Percentiles rank a stretch among this genome's conserved stretches.
Conservation (phyloP, 2,888 invertebrate species). For the Myopa testacea region DNA sequence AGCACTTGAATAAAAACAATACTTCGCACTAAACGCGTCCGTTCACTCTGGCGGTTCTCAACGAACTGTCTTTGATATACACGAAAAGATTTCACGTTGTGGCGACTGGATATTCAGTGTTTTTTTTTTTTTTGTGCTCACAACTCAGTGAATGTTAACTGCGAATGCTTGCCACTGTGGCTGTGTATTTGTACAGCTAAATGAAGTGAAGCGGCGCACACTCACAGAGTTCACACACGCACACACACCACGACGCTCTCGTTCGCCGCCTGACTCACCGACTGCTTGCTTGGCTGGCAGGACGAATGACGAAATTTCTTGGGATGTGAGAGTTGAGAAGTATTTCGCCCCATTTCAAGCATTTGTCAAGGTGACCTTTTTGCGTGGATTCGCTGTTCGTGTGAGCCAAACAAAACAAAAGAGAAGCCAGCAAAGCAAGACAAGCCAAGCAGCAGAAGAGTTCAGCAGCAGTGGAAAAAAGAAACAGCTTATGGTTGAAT, state of each 20-base stretch:
- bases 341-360: slow-evolving; percentile 9
- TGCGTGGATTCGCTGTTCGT: slow-evolving; percentile 7
- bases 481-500: neutral
- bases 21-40: slow-evolving; percentile 49
- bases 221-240: neutral
- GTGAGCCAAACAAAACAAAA: neutral
- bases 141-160: slow-evolving; percentile 25
- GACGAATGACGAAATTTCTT: slow-evolving; percentile 58
- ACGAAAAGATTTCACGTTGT: slow-evolving; percentile 48
- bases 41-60: slow-evolving; percentile 57
- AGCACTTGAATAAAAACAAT: neutral
- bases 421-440: slow-evolving; percentile 8
- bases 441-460: neutral
- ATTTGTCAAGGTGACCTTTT: slow-evolving; percentile 45
- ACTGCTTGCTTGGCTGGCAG: slow-evolving; percentile 6
- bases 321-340: slow-evolving; percentile 32
- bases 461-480: neutral
- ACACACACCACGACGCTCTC: slow-evolving; percentile 2
- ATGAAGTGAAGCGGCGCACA: neutral
- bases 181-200: neutral
- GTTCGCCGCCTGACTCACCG: neutral
- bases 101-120: slow-evolving; percentile 13
- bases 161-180: slow-evolving; percentile 30
- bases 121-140: slow-evolving; percentile 20
- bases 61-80: slow-evolving; percentile 55